Evolutionary conservation across 2,797 vertebrate species (phyloP).

Genomic region (Lacerta viridis): DNA sequence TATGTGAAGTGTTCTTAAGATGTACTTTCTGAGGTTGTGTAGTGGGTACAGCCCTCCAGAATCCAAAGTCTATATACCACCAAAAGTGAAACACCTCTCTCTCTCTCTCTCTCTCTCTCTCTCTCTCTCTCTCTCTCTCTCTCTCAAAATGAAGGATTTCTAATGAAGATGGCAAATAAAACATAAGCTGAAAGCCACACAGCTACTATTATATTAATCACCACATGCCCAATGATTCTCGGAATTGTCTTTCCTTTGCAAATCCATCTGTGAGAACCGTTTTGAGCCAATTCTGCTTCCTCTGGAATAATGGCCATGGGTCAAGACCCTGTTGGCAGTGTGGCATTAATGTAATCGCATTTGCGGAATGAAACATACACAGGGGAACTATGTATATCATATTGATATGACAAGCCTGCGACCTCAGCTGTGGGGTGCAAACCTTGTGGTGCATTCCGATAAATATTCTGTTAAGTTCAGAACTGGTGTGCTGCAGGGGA

Average conservation of each 20-base stretch:
- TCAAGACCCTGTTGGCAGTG: conserved; percentile 29
- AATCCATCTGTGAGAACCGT: conserved; percentile 52
- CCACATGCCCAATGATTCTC: conserved; percentile 54
- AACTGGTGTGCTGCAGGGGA: conserved; percentile 41
- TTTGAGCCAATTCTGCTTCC: conserved; percentile 47
- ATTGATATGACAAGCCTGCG: conserved; percentile 76
- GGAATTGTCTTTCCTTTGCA: conserved; percentile 53
- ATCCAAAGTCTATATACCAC: neutral
- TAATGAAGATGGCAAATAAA: conserved; percentile 34
- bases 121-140: no score
- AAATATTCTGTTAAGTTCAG: conserved; percentile 38
- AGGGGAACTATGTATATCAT: conserved; percentile 73
- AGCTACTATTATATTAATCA: conserved; percentile 61
- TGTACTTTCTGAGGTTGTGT: neutral
- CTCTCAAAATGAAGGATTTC: conserved; percentile 19
- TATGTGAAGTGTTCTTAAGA: neutral
- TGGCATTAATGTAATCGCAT: conserved; percentile 47
- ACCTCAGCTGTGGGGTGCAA: conserved; percentile 70
- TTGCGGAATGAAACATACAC: conserved; percentile 51
- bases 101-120: no score
- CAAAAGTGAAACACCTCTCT: conserved; percentile 8
- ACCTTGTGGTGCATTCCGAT: conserved; percentile 52
- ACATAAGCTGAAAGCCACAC: neutral
- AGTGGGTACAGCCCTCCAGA: neutral
- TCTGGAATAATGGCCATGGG: conserved; percentile 42